Percentiles rank a stretch among this genome's conserved stretches.
Evolutionary conservation across 2,797 vertebrate genomes (phyloP).

Genomic region (Urophycis tenuis): DNA sequence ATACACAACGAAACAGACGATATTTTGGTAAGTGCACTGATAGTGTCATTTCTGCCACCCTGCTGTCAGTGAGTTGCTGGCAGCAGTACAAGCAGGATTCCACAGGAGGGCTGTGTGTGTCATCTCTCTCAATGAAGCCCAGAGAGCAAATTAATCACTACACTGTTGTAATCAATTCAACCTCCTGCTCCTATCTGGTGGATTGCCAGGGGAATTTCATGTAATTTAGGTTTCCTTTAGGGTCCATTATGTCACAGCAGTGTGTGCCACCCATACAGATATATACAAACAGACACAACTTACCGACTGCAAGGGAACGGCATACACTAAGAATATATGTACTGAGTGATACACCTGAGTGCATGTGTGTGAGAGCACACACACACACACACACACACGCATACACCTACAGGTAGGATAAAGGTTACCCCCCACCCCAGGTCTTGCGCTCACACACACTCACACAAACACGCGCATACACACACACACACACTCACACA

Average conservation of each 20-base stretch:
- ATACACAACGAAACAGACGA: background rate
- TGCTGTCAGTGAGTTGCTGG: background rate
- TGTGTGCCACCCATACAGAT: background rate
- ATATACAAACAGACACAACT: background rate
- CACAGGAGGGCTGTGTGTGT: background rate
- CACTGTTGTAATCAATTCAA: background rate
- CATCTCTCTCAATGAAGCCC: background rate
- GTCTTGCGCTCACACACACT: background rate
- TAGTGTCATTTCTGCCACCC: background rate
- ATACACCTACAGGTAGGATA: slow-evolving; percentile 9
- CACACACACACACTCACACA: background rate
- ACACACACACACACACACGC: background rate
- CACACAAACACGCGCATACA: background rate
- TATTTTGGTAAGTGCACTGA: background rate
- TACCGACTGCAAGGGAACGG: background rate
- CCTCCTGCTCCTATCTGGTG: background rate
- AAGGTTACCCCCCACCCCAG: slow-evolving; percentile 16
- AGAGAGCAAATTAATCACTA: background rate
- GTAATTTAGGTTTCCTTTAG: background rate
- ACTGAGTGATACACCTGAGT: background rate
- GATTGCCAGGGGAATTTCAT: background rate
- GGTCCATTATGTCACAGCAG: background rate
- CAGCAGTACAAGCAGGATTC: background rate
- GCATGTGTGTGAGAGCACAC: background rate
- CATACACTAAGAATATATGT: background rate